Percentiles rank a stretch among this genome's conserved stretches.
Conservation (phyloP, 2,797 vertebrate genomes). For the Sebastes glaucus region DNA sequence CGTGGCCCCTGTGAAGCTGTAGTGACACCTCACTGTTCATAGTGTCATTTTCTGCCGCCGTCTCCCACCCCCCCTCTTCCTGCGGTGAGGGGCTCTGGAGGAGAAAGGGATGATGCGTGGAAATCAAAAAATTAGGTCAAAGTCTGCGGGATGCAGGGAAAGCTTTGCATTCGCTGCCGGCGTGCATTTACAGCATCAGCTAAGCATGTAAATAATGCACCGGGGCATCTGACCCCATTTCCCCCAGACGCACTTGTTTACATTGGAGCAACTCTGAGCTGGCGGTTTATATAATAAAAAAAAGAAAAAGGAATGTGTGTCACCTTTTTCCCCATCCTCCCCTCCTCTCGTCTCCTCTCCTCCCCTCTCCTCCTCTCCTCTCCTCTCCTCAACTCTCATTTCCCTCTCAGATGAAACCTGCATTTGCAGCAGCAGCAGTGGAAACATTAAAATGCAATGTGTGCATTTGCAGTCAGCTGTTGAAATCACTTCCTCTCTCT, state of each 20-base stretch:
- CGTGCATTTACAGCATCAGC: constrained; percentile 22
- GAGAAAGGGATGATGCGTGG: constrained; percentile 22
- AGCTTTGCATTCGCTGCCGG: constrained; percentile 22
- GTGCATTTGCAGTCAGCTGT: constrained; percentile 59
- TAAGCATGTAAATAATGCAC: constrained; percentile 68
- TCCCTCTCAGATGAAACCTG: neutral
- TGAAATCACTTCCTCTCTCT: constrained; percentile 10
- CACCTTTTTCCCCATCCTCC: constrained; percentile 9
- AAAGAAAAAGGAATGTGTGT: constrained; percentile 9
- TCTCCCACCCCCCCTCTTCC: neutral
- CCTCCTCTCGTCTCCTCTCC: too few relatives aligned
- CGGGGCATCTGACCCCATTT: constrained; percentile 64
- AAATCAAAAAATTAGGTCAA: constrained; percentile 65
- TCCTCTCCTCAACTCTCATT: neutral
- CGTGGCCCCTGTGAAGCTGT: neutral
- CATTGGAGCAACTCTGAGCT: constrained; percentile 14
- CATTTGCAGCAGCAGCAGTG: constrained; percentile 9
- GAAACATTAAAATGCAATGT: constrained; percentile 48
- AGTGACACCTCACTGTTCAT: constrained; percentile 20
- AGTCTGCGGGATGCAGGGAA: constrained; percentile 35
- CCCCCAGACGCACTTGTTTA: constrained; percentile 40
- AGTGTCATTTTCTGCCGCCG: neutral
- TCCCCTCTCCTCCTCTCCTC: neutral
- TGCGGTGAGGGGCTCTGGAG: neutral
- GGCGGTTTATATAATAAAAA: neutral